Percentiles rank a stretch among this genome's conserved stretches.
Evolutionary conservation across 2,888 invertebrate genomes (phyloP).

Genomic region (Tetragnatha montana): DNA sequence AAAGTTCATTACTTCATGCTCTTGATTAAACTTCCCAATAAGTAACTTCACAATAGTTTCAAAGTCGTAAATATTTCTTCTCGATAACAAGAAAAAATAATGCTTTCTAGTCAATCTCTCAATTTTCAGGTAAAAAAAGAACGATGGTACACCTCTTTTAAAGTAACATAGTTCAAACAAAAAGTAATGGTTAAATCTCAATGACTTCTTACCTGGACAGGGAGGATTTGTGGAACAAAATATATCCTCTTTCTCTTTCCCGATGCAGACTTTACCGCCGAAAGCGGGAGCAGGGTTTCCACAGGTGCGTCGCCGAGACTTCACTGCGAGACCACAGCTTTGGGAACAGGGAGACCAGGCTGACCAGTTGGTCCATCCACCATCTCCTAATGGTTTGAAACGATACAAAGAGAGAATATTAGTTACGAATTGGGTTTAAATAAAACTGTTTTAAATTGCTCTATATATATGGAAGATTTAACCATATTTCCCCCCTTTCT

Average conservation of each 20-base stretch:
- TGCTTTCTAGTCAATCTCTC: no score
- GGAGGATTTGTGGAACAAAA: slow-evolving; percentile 89
- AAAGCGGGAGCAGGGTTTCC: slow-evolving; percentile 89
- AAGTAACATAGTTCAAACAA: no score
- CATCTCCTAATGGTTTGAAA: slow-evolving; percentile 79
- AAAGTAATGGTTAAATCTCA: not conserved
- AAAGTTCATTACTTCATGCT: no score
- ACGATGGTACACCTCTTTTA: no score
- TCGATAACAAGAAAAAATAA: no score
- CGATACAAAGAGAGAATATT: no score
- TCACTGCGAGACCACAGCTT: slow-evolving; percentile 88
- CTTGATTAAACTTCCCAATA: no score
- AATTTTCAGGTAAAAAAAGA: no score
- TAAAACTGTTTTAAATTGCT: not conserved
- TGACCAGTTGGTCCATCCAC: slow-evolving; percentile 95
- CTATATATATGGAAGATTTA: no score
- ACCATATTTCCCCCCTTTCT: no score
- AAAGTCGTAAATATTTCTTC: no score
- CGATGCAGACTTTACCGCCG: slow-evolving; percentile 91
- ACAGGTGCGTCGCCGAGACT: slow-evolving; percentile 87
- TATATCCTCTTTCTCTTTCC: slow-evolving; percentile 85
- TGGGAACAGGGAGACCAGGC: slow-evolving; percentile 91
- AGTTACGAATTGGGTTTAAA: not conserved
- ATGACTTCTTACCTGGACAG: slow-evolving; percentile 79
- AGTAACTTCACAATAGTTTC: no score